Conservation (phyloP, 2,888 invertebrate genomes). For the Dasysyrphus tricinctus region DNA sequence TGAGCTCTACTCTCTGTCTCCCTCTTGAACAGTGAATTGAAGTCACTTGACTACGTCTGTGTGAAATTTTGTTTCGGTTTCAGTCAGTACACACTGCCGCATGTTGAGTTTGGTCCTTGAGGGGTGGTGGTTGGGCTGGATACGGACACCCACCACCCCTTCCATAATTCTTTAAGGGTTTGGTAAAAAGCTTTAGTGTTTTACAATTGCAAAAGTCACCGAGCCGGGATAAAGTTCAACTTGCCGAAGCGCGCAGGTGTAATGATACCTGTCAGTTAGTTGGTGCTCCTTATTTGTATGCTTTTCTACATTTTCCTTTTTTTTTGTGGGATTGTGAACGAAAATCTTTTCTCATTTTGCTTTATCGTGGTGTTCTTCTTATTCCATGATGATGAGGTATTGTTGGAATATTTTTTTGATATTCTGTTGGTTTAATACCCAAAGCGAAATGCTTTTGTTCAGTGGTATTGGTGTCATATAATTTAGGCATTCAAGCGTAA, state of each 20-base stretch:
- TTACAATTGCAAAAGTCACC: slow-evolving; percentile 64
- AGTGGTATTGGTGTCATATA: slow-evolving; percentile 72
- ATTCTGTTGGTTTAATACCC: slow-evolving; percentile 65
- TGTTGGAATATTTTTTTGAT: slow-evolving; percentile 37
- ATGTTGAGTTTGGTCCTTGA: slow-evolving; percentile 28
- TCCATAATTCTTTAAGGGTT: slow-evolving; percentile 20
- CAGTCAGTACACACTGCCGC: slow-evolving; percentile 40
- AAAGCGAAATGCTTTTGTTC: slow-evolving; percentile 62
- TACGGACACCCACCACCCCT: background rate
- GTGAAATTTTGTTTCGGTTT: slow-evolving; percentile 46
- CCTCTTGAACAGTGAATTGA: slow-evolving; percentile 54
- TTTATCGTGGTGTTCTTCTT: slow-evolving; percentile 46
- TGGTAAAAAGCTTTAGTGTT: slow-evolving; percentile 65
- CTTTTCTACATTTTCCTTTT: slow-evolving; percentile 35
- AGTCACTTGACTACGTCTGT: slow-evolving; percentile 52
- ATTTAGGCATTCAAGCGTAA: slow-evolving; percentile 66
- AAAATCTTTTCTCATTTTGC: slow-evolving; percentile 36
- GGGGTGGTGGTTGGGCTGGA: slow-evolving; percentile 13
- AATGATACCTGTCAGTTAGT: slow-evolving; percentile 70
- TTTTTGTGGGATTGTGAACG: slow-evolving; percentile 34
- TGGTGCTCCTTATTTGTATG: slow-evolving; percentile 56
- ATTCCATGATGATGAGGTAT: slow-evolving; percentile 27
- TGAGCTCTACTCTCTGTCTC: slow-evolving; percentile 46
- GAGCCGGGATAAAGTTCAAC: slow-evolving; percentile 73
- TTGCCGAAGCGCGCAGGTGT: slow-evolving; percentile 68